A percentile compares a stretch with the other conserved stretches of the same genome.
phyloP scores from a whole-genome alignment of 2,888 invertebrate genomes.

The Apocheima hispidaria region DNA sequence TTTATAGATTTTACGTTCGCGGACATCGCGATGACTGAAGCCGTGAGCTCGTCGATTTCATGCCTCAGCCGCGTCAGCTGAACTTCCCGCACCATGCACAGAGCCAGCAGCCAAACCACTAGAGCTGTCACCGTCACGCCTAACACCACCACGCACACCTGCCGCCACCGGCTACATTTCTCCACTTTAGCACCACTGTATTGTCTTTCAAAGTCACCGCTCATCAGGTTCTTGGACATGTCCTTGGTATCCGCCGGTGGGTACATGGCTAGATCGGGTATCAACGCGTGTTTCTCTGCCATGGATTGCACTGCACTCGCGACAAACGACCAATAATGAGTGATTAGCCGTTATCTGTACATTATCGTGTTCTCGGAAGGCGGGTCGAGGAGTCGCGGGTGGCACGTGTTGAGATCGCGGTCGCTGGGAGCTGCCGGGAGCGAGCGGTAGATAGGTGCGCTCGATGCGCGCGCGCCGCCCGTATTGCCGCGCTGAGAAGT shows the following conservation, averaged over 20 bases:
- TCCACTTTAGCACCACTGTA: conserved; percentile 64
- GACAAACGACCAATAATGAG: conserved; percentile 48
- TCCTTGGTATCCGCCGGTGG: conserved; percentile 74
- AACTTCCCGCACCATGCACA: conserved; percentile 72
- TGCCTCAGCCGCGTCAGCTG: conserved; percentile 67
- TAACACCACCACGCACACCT: conserved; percentile 59
- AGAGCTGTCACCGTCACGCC: conserved; percentile 48
- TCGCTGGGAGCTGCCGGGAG: conserved; percentile 59
- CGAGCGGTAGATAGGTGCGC: conserved; percentile 41
- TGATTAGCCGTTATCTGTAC: conserved; percentile 66
- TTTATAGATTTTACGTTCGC: conserved; percentile 71
- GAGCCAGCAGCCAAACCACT: conserved; percentile 66
- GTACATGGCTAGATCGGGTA: conserved; percentile 72
- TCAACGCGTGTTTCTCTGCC: conserved; percentile 76
- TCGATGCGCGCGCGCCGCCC: conserved; percentile 48
- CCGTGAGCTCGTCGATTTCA: conserved; percentile 74
- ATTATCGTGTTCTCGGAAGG: conserved; percentile 70
- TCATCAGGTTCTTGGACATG: conserved; percentile 79
- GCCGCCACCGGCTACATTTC: conserved; percentile 58
- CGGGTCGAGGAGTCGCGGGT: conserved; percentile 46
- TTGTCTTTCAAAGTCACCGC: conserved; percentile 77
- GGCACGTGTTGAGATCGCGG: conserved; percentile 58
- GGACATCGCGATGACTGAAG: conserved; percentile 71
- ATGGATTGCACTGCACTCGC: conserved; percentile 72
- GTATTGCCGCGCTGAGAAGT: conserved; percentile 42